A percentile compares a stretch with the other conserved stretches of the same genome.
Conservation (phyloP, 2,797 vertebrate species). For the Phoeniculus purpureus region DNA sequence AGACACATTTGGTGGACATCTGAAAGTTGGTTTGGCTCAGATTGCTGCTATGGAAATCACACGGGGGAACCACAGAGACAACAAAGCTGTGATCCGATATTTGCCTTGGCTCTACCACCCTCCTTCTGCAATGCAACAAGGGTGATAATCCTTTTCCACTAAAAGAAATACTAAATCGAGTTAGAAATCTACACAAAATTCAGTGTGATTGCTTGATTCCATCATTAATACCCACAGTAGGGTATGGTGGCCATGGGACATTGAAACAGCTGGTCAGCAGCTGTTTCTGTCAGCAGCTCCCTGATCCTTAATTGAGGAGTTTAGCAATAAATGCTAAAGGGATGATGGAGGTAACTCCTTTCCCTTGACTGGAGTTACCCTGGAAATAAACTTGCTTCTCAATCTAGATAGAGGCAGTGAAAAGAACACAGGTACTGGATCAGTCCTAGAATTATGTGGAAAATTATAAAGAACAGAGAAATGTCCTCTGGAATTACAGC, state of each 20-base stretch:
- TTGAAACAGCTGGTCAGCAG: not conserved
- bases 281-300: not conserved
- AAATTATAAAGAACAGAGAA: not conserved
- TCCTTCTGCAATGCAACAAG: constrained; percentile 97
- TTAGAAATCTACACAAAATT: not conserved
- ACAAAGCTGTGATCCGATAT: constrained; percentile 95
- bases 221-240: not conserved
- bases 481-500: not conserved
- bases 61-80: constrained; percentile 97
- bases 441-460: not conserved
- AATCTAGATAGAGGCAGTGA: not conserved
- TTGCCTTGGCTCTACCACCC: constrained; percentile 98
- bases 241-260: not conserved
- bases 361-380: not conserved
- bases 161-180: not conserved
- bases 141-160: constrained; percentile 79
- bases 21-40: constrained; percentile 97
- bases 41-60: constrained; percentile 99
- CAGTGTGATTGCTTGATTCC: not conserved
- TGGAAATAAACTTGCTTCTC: not conserved
- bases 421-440: not conserved
- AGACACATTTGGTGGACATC: constrained; percentile 97
- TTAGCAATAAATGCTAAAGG: not conserved
- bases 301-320: not conserved
- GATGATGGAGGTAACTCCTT: not conserved